phyloP scores from a whole-genome alignment of 2,113 vertebrate species.

The Drymodes brunneopygia region DNA sequence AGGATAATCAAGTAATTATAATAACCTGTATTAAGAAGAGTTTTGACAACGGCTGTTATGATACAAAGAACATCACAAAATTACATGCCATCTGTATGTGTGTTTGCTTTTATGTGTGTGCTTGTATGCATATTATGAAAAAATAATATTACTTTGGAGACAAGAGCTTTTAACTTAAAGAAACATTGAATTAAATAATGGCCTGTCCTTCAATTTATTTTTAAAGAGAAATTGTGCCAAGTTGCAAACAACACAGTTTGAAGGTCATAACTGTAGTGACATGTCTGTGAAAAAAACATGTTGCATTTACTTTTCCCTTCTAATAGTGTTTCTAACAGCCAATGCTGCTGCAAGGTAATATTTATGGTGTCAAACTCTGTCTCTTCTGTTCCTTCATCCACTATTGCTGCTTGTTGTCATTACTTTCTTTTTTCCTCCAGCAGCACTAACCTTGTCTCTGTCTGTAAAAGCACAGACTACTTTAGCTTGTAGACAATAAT shows the following conservation, averaged over 20 bases:
- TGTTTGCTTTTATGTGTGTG: background rate
- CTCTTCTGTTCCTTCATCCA: background rate
- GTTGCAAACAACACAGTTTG: background rate
- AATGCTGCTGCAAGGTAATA: background rate
- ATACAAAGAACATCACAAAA: background rate
- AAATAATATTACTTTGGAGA: background rate
- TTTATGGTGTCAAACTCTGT: background rate
- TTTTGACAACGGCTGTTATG: background rate
- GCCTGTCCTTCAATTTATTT: background rate
- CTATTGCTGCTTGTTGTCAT: background rate
- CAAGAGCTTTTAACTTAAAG: background rate
- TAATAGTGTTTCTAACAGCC: background rate
- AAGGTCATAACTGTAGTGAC: background rate
- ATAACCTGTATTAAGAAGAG: background rate
- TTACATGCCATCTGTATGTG: background rate
- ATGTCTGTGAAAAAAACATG: background rate
- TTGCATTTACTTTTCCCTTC: background rate
- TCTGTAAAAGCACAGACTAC: background rate
- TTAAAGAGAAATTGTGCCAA: background rate
- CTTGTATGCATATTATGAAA: background rate
- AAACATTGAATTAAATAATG: background rate
- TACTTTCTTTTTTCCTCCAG: background rate
- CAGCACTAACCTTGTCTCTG: background rate
- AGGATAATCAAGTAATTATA: background rate
- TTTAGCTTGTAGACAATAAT: background rate